phyloP scores from a whole-genome alignment of 92 coral and sea anemone genomes.

The Heteractis magnifica region DNA sequence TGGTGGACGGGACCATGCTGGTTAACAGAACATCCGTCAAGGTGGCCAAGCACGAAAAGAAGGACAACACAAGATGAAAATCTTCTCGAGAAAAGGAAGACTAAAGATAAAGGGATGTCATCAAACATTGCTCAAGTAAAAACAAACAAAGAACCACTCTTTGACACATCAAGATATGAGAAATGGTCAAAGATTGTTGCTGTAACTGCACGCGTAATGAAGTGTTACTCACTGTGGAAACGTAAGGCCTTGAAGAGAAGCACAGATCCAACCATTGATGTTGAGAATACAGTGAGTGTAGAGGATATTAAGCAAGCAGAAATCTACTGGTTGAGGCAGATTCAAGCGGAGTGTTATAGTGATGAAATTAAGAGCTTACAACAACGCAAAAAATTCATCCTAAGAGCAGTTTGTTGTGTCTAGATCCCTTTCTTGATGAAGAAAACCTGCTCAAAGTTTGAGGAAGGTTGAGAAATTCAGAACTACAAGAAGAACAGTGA shows the following conservation, averaged over 20 bases:
- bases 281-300: background rate
- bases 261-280: background rate
- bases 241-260: background rate
- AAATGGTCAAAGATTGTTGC: constrained; percentile 10
- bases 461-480: constrained; percentile 11
- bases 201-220: constrained; percentile 4
- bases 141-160: constrained; percentile 10
- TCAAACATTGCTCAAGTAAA: background rate
- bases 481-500: constrained; percentile 8
- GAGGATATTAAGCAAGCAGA: constrained; percentile 11
- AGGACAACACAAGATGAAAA: background rate
- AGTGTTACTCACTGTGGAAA: constrained; percentile 5
- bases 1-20: constrained; percentile 14
- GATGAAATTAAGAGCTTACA: constrained; percentile 7
- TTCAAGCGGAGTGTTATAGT: constrained; percentile 9
- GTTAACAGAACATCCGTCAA: background rate
- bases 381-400: constrained; percentile 5
- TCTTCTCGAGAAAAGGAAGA: constrained; percentile 7
- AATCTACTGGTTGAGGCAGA: background rate
- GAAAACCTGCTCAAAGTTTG: constrained; percentile 3
- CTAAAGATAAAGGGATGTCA: background rate
- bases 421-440: background rate
- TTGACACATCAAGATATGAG: constrained; percentile 2
- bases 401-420: constrained; percentile 2
- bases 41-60: background rate